Base-by-base conservation (phyloP, 2,888 invertebrate genomes). In the Allygus modestus region DNA sequence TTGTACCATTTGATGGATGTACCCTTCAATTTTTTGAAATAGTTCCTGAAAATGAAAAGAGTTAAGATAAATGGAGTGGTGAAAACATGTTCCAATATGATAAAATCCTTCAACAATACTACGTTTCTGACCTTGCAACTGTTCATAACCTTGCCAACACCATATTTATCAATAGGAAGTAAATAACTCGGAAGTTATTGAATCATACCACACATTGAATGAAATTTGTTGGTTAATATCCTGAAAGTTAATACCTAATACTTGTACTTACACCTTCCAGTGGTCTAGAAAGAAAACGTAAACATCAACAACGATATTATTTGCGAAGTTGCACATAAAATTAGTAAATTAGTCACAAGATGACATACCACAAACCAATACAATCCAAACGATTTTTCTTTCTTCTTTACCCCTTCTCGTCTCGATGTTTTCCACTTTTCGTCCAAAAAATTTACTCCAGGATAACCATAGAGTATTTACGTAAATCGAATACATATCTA, bases 81-180 rank as follows among this genome's bases (percentile, higher is more conserved):
- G 28, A 37, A 41, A 46, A 26, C 37, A 15, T 17, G 37, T 28
- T 26, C 23, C 4, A 43, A 26, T 20, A 26, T 28, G n/a, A 41
- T 41, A 23, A 33, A 23, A 46, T 11, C 43, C 31, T 23, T 33
- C 23, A 12, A 28, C 17, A 77, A 46, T 77, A 28, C 26, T 17
- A 65, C 41, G 75, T 28, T 5, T 46, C 41, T 77, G 75, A 77
- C 75, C 75, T 77, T 77, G 75, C 46, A 69, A 15, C 41, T 77
- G 28, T 9, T 77, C 75, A 77, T 77, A 77, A 77, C 75, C 75
- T 77, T 77, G 75, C 41, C 15, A 23, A 46, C 75, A 43, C 75
- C 75, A 77, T 46, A 77, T 46, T 77, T 77, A 77, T 5, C 46
- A 77, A 51, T 46, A 77, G 75, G 75, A 77, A 77, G 75, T 77